Evolutionary conservation across 1,140 invertebrate genomes (phyloP), one percentile per base, ranked within the genome.

Genomic region (Cyclina sinensis): DNA sequence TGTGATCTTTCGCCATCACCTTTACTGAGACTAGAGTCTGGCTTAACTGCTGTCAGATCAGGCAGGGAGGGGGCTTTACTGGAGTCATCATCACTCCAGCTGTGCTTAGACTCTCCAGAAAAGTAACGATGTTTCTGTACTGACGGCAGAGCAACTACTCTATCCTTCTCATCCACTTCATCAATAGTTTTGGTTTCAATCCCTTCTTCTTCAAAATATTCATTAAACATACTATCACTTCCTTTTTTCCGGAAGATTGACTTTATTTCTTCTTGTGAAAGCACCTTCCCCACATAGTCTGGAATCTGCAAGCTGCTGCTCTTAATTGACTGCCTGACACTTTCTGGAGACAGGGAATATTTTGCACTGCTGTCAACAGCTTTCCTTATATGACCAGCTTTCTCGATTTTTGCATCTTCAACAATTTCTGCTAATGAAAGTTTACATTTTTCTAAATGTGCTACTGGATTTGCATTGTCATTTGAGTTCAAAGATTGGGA

Each of bases 181-280:
- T 93, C 93, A 65, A 93, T 93, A 0, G 92, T 92, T 85, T 93
- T 92, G 12, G 86, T 89, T 88, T 93, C 91, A 12, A 90, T 90
- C 32, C 79, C 86, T 12, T 92, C 91, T 35, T 91, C 87, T 30
- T 92, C 91, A 91, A 94, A 94, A 80, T 94, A 94, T 87, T 94
- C 93, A 83, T 94, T 93, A 90, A 94, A 94, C 88, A 94, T 93
- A 76, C 93, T 94, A 68, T 90, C 90, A 84, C 92, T 93, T 27
- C 92, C 91, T 79, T 91, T 92, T 57, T 90, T 87, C 11, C 91
- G 35, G 81, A 90, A 94, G 32, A 87, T 81, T 18, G 89, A 78
- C 57, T 83, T 84, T 0, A 92, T 90, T 68, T 93, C 91, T 14
- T 84, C 76, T 18, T 85, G 85, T 35, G 59, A 76, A n/a, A 87